Conservation (phyloP, 2,888 invertebrate species). For the Hypomecis punctinalis region DNA sequence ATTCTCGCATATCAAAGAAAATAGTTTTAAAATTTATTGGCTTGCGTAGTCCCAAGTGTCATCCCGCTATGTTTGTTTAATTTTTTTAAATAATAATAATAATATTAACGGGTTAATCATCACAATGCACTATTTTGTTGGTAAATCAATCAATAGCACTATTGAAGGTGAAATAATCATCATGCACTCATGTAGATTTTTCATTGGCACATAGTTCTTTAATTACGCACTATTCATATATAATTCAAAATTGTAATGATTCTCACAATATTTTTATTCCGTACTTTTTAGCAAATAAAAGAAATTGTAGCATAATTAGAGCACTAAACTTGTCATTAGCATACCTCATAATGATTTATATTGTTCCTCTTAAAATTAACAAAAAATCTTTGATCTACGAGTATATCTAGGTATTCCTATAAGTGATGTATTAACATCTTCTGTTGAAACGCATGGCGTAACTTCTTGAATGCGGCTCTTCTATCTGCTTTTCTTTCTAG, state of each 20-base stretch:
- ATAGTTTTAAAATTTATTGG: too few species aligned
- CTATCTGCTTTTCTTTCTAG: slow-evolving; percentile 13
- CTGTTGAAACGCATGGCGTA: slow-evolving; percentile 18
- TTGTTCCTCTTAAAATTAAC: background rate
- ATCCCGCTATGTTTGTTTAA: too few species aligned
- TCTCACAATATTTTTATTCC: too few species aligned
- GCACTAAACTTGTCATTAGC: too few species aligned
- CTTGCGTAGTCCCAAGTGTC: too few species aligned
- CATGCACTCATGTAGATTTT: background rate
- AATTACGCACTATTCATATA: slow-evolving; percentile 1
- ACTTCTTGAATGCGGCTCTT: slow-evolving; percentile 7
- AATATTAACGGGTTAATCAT: too few species aligned
- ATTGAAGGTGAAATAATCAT: background rate
- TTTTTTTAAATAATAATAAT: too few species aligned
- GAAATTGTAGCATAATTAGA: too few species aligned
- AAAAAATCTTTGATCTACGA: background rate
- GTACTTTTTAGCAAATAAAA: too few species aligned
- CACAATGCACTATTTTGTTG: too few species aligned
- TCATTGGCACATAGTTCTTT: slow-evolving; percentile 3
- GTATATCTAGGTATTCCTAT: background rate
- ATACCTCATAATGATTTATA: background rate
- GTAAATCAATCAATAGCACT: background rate
- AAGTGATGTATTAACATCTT: slow-evolving; percentile 4
- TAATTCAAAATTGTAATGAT: background rate
- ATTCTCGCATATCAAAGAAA: too few species aligned